These are phyloP conservation scores for Osmoderma eremita DNA, from an alignment of 2,888 invertebrate genomes.

Conservation along the genomic window DNA sequence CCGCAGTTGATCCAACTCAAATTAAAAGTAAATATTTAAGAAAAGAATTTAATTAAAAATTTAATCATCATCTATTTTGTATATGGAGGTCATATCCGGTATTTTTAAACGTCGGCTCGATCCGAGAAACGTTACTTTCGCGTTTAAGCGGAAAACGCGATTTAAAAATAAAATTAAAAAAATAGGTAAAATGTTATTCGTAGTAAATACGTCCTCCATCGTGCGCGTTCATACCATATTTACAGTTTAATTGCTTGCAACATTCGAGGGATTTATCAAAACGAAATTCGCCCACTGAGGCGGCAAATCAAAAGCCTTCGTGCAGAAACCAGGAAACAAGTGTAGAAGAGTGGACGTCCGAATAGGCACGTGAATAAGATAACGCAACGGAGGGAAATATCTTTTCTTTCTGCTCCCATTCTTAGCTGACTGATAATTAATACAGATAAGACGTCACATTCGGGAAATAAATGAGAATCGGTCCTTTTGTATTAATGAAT, in stretches of 20 bases:
- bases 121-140: neutral
- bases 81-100: neutral
- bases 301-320: neutral
- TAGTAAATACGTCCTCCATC: no score
- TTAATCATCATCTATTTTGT: slow-evolving; percentile 5
- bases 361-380: slow-evolving; percentile 18
- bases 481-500: slow-evolving; percentile 39
- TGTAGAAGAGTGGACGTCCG: neutral
- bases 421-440: slow-evolving; percentile 35
- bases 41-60: slow-evolving; percentile 10
- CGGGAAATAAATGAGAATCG: slow-evolving; percentile 40
- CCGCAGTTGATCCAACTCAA: neutral
- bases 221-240: no score
- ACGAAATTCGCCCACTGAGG: neutral
- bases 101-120: neutral
- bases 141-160: neutral
- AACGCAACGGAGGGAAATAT: neutral
- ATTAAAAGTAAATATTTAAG: slow-evolving; percentile 10
- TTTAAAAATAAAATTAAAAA: no score
- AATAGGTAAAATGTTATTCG: no score
- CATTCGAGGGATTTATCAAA: neutral
- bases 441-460: slow-evolving; percentile 40
- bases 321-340: neutral
- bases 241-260: neutral
- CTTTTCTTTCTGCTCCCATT: neutral